These are phyloP conservation scores for Centruroides vittatus DNA, from an alignment of 1,140 invertebrate genomes.

Conservation along the genomic window DNA sequence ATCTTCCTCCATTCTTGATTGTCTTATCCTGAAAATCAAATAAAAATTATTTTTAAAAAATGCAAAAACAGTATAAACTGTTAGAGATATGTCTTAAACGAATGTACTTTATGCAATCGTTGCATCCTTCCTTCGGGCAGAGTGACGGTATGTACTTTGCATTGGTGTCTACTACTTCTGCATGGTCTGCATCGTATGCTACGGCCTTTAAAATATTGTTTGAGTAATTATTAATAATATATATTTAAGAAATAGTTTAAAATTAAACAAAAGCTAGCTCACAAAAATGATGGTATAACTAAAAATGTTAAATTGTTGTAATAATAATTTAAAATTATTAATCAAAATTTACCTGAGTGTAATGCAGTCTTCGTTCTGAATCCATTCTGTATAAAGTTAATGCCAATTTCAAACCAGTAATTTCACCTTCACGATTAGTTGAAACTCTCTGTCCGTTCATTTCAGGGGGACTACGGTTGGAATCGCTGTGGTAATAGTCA, in stretches of 20 bases:
- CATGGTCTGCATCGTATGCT: slow-evolving; percentile 8
- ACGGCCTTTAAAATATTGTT: slow-evolving; percentile 1
- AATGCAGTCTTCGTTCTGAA: too few species aligned
- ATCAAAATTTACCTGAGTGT: too few species aligned
- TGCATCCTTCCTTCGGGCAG: slow-evolving; percentile 10
- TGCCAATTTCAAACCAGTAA: slow-evolving; percentile 12
- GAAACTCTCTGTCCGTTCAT: slow-evolving; percentile 10
- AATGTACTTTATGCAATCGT: slow-evolving; percentile 12
- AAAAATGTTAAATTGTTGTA: not conserved
- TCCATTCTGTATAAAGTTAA: slow-evolving; percentile 2
- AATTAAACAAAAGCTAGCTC: too few species aligned
- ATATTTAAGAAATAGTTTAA: too few species aligned
- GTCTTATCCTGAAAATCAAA: slow-evolving; percentile 3
- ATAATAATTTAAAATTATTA: not conserved
- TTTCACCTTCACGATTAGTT: slow-evolving; percentile 4
- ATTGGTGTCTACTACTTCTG: slow-evolving; percentile 8
- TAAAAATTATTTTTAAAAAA: not conserved
- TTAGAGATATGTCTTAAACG: too few species aligned
- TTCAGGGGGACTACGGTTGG: slow-evolving; percentile 17
- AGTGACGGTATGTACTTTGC: slow-evolving; percentile 9
- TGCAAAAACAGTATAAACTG: too few species aligned
- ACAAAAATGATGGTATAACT: too few species aligned
- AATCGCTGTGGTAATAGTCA: slow-evolving; percentile 19
- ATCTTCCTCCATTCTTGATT: slow-evolving; percentile 9
- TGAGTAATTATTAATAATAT: too few species aligned